Percentiles rank a stretch among this genome's conserved stretches.
Conservation (phyloP, 2,888 invertebrate genomes). For the Patella caerulea region DNA sequence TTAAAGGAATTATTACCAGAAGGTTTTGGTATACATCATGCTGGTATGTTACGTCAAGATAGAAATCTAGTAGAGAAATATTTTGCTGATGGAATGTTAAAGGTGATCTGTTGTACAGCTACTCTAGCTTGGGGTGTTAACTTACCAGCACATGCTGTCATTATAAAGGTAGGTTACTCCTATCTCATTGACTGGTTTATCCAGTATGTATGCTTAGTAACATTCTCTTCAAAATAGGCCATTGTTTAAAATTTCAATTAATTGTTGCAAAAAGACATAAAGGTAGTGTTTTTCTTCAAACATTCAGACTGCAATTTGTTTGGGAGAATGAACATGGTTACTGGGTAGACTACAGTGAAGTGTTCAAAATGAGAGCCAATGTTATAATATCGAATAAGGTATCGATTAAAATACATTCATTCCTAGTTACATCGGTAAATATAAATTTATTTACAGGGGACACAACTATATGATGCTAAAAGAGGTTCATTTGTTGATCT, state of each 20-base stretch:
- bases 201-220: no score
- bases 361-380: no score
- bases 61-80: constrained; percentile 84
- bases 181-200: not conserved
- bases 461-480: constrained; percentile 97
- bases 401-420: no score
- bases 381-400: no score
- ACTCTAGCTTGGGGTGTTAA: constrained; percentile 99
- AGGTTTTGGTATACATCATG: constrained; percentile 96
- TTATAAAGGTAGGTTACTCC: constrained; percentile 82
- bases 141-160: constrained; percentile 97
- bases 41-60: constrained; percentile 92
- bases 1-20: constrained; percentile 86
- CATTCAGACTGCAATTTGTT: no score
- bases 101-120: constrained; percentile 93
- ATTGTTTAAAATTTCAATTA: no score
- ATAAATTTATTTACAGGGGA: constrained; percentile 78
- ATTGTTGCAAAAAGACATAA: no score
- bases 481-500: constrained; percentile 94
- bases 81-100: constrained; percentile 89
- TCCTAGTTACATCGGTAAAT: not conserved
- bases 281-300: no score
- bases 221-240: no score
- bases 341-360: no score
- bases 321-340: no score